phyloP scores from a whole-genome alignment of 64 coral and sea anemone genomes.

The Orbicella faveolata region DNA sequence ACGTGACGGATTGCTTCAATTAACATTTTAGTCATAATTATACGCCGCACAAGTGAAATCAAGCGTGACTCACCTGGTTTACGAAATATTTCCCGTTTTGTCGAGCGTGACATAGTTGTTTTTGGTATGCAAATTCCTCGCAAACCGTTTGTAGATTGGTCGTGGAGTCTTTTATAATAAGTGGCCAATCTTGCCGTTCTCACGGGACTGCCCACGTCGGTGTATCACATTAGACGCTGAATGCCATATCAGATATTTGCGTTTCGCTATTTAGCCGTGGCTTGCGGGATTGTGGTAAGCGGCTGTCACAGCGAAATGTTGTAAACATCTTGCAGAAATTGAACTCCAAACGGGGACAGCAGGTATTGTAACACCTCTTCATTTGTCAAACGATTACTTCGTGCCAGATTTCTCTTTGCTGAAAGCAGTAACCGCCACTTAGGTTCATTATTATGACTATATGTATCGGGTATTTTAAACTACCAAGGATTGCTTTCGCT shows the following conservation, averaged over 20 bases:
- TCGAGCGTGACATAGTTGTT: constrained; percentile 24
- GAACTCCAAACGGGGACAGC: neutral
- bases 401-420: neutral
- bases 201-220: neutral
- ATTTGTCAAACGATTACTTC: neutral
- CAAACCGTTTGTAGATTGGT: constrained; percentile 13
- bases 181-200: constrained; percentile 14
- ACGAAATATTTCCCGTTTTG: neutral
- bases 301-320: neutral
- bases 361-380: constrained; percentile 5
- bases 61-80: neutral
- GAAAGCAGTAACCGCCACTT: neutral
- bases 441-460: neutral
- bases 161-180: neutral
- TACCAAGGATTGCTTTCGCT: neutral
- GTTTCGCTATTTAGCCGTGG: neutral
- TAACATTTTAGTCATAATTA: neutral
- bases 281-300: neutral
- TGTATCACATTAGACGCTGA: neutral
- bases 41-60: neutral
- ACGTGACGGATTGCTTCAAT: neutral
- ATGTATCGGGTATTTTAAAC: neutral
- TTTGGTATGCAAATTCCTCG: constrained; percentile 32
- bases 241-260: neutral
- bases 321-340: neutral